Conservation (phyloP, 2,797 vertebrate genomes). For the Chromis chromis region DNA sequence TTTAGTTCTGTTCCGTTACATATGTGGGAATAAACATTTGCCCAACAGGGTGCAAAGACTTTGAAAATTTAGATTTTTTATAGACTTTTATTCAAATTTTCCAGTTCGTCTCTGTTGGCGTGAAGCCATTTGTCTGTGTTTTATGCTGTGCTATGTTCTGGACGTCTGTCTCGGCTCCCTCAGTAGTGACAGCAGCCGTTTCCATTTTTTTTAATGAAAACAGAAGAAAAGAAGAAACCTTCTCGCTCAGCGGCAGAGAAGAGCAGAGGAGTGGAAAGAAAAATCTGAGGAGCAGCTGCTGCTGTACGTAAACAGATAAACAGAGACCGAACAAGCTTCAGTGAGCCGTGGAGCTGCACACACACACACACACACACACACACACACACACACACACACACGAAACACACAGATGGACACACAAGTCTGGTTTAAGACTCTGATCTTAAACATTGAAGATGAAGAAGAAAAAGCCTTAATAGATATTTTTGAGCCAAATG, state of each 20-base stretch:
- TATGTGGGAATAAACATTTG: too few species aligned
- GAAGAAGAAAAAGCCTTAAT: not conserved
- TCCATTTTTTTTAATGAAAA: conserved; percentile 23
- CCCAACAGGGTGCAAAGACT: too few species aligned
- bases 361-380: conserved; percentile 21
- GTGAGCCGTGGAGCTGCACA: conserved; percentile 28
- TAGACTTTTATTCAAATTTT: not conserved
- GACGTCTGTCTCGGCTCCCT: not conserved
- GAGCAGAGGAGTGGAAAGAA: conserved; percentile 36
- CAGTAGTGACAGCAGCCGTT: conserved; percentile 12
- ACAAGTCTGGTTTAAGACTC: conserved; percentile 5
- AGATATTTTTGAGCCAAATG: conserved; percentile 13
- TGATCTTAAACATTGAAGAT: conserved; percentile 10
- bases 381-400: conserved; percentile 13
- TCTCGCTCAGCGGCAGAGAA: conserved; percentile 18
- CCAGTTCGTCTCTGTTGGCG: not conserved
- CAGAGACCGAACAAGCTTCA: conserved; percentile 50
- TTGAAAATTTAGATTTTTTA: not conserved
- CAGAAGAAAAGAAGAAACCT: conserved; percentile 17
- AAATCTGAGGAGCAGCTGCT: conserved; percentile 55
- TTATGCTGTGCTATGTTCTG: not conserved
- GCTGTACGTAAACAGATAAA: conserved; percentile 63
- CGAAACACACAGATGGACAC: conserved; percentile 16
- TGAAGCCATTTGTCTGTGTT: not conserved
- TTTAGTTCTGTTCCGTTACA: too few species aligned